phyloP scores from a whole-genome alignment of 2,888 invertebrate genomes.

The Hipparchia sbordonii region DNA sequence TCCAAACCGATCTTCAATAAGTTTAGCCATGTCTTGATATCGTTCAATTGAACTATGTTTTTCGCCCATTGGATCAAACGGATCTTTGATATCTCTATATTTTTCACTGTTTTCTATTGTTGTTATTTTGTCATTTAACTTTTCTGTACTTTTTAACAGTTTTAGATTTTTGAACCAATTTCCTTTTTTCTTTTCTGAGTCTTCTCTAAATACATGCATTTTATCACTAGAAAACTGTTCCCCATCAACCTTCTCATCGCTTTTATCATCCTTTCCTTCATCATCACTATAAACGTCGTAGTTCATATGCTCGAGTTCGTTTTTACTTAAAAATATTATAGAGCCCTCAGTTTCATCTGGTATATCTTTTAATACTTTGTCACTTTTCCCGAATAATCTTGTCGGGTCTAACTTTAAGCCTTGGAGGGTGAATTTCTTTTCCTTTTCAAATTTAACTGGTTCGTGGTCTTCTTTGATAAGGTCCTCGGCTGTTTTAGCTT shows the following conservation, averaged over 20 bases:
- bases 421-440: slow-evolving; percentile 78
- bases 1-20: slow-evolving; percentile 87
- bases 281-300: slow-evolving; percentile 80
- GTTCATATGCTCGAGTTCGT: slow-evolving; percentile 85
- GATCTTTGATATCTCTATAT: slow-evolving; percentile 76
- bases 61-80: slow-evolving; percentile 84
- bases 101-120: slow-evolving; percentile 69
- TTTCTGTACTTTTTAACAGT: slow-evolving; percentile 75
- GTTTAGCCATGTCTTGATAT: slow-evolving; percentile 88
- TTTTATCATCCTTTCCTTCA: slow-evolving; percentile 75
- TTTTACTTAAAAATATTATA: slow-evolving; percentile 86
- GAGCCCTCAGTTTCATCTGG: slow-evolving; percentile 85
- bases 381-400: slow-evolving; percentile 77
- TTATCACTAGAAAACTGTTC: slow-evolving; percentile 75
- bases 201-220: slow-evolving; percentile 79
- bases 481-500: slow-evolving; percentile 79
- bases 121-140: slow-evolving; percentile 73
- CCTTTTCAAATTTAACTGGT: slow-evolving; percentile 78
- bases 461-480: slow-evolving; percentile 81
- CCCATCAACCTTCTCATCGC: slow-evolving; percentile 65
- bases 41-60: slow-evolving; percentile 87
- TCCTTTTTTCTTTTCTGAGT: slow-evolving; percentile 78
- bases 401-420: slow-evolving; percentile 78
- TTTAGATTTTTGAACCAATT: slow-evolving; percentile 87
- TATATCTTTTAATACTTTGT: slow-evolving; percentile 78